Percentiles rank a stretch among this genome's conserved stretches.
These are phyloP conservation scores for Pectinophora gossypiella DNA, from an alignment of 1,140 invertebrate species.

Conservation along the genomic window DNA sequence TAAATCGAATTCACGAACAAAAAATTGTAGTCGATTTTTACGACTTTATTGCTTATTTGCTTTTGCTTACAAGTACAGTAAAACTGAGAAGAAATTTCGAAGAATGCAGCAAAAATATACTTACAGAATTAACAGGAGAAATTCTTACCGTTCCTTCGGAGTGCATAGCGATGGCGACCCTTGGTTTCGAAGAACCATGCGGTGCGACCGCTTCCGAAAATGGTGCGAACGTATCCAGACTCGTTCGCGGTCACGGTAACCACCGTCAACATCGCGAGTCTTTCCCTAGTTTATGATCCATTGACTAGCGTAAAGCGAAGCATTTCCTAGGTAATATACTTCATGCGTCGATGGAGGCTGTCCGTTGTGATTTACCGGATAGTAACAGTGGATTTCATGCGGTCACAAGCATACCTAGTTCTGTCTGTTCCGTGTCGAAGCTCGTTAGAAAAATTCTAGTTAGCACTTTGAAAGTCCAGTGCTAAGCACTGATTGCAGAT, in stretches of 20 bases:
- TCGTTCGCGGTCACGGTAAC: constrained; percentile 13
- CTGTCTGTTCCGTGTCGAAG: neutral
- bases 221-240: constrained; percentile 20
- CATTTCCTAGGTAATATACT: too few species aligned
- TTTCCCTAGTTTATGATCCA: constrained; percentile 3
- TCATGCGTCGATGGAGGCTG: too few species aligned
- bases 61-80: too few species aligned
- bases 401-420: too few species aligned
- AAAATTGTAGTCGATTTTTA: too few species aligned
- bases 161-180: neutral
- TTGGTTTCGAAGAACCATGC: constrained; percentile 21
- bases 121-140: neutral
- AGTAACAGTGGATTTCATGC: too few species aligned
- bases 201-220: constrained; percentile 23
- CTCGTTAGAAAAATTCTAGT: neutral
- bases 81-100: too few species aligned
- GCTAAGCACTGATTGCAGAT: too few species aligned
- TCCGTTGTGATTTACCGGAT: too few species aligned
- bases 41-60: too few species aligned
- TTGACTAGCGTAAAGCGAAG: too few species aligned
- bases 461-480: neutral
- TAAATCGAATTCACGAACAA: too few species aligned
- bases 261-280: neutral
- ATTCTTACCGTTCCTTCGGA: neutral
- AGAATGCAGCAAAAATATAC: neutral